Base-by-base conservation (phyloP, 2,797 vertebrate genomes). In the Glyptemys insculpta region DNA sequence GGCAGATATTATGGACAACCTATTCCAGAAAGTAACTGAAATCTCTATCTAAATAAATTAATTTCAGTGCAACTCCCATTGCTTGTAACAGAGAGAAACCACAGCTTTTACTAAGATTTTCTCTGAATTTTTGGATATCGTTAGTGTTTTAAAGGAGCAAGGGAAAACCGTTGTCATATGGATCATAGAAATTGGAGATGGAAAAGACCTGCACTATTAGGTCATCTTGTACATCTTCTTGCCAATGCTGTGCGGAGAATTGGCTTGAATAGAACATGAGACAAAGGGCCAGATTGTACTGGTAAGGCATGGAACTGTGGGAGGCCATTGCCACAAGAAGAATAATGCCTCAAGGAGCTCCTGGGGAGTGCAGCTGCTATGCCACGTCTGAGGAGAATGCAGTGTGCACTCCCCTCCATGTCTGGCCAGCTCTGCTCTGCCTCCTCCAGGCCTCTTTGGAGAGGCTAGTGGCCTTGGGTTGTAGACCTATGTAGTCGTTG, bases 151-250 rank as follows among this genome's bases (percentile, higher is more conserved):
- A 88, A 86, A 93, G 47, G 31, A 74, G 1, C 5, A 89, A 93
- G 81, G 52, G 86, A 79, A 90, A 85, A 81, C 54, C 52, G 19
- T 12, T 89, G 68, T 94, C 56, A 74, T 53, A 68, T 91, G 76
- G 96, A 92, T 83, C 83, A 50, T 52, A 87, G 79, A 84, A 94
- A 56, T 87, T 92, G n/a, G 12, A 6, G 2, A 56, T 85, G 72
- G 85, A 94, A 86, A 93, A 92, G 81, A 82, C 68, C 53, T 65
- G 83, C 87, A 59, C 41, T 86, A 3, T 94, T 91, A 91, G 87
- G 56, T 95, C 92, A 96, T 25, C 59, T 91, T 52, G n/a, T 65
- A 68, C 11, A 56, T 68, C 65, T 41, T 62, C 84, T 90, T 95
- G 86, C 88, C 76, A 86, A 49, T 95, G 50, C 54, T 84, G 19